Conservation (phyloP, 2,888 invertebrate genomes). For the Trilocha varians region DNA sequence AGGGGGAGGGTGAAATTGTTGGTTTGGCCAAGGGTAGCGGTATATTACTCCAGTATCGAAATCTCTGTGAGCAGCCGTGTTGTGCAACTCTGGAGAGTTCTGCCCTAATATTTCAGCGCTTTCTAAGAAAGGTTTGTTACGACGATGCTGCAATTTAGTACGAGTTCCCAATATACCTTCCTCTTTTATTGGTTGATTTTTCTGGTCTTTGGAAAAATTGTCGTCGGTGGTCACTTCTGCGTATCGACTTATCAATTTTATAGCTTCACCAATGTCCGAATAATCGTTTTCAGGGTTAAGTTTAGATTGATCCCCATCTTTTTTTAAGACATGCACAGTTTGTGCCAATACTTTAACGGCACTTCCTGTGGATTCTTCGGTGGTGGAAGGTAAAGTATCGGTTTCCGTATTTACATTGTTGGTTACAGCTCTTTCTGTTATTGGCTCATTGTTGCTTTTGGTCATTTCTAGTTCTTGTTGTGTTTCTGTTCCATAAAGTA, state of each 20-base stretch:
- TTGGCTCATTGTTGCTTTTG: not conserved
- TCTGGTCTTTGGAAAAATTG: constrained; percentile 55
- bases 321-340: constrained; percentile 30
- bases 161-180: constrained; percentile 58
- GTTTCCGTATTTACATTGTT: constrained; percentile 10
- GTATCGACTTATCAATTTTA: constrained; percentile 63
- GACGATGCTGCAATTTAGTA: constrained; percentile 59
- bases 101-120: constrained; percentile 19
- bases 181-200: constrained; percentile 39
- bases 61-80: constrained; percentile 16
- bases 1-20: constrained; percentile 48
- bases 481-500: constrained; percentile 37
- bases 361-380: not conserved
- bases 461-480: constrained; percentile 16
- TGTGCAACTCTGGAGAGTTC: constrained; percentile 16
- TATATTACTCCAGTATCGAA: constrained; percentile 41
- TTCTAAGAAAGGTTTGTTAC: constrained; percentile 47
- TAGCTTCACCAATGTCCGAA: constrained; percentile 64
- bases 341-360: constrained; percentile 10
- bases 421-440: constrained; percentile 1
- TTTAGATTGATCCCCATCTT: constrained; percentile 45
- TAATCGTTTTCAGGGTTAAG: constrained; percentile 64
- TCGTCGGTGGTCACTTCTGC: constrained; percentile 68
- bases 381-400: constrained; percentile 2
- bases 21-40: constrained; percentile 59